Evolutionary conservation across 2,888 invertebrate species (phyloP).

Genomic region (Acrobasis repandana): DNA sequence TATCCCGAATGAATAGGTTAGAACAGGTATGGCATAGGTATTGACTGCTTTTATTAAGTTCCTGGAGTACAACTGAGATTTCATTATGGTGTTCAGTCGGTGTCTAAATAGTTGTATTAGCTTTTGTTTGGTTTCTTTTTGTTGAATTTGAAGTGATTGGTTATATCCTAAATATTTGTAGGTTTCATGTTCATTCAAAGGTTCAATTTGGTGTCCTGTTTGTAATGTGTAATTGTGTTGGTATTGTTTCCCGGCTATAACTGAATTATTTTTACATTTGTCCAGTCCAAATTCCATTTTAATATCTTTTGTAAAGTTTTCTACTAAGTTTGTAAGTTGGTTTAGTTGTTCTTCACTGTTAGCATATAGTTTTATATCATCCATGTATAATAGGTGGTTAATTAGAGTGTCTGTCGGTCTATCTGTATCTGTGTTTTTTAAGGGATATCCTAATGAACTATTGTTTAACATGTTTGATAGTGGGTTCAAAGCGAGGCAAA

Average conservation of each 20-base stretch:
- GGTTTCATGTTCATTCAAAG: constrained; percentile 15
- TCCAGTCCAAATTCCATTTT: background rate
- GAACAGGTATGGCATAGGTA: constrained; percentile 19
- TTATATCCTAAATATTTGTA: constrained; percentile 23
- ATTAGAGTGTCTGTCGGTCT: background rate
- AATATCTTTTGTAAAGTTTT: background rate
- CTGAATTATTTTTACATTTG: background rate
- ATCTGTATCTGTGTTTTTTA: background rate
- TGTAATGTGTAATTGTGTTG: constrained; percentile 19
- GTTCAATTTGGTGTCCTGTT: constrained; percentile 22
- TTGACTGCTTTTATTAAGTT: background rate
- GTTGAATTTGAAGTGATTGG: background rate
- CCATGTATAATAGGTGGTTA: background rate
- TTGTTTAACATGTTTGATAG: constrained; percentile 9
- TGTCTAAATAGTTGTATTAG: constrained; percentile 1
- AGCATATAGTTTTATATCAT: constrained; percentile 10
- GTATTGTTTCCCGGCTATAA: constrained; percentile 18
- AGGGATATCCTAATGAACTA: background rate
- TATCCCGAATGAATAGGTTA: constrained; percentile 32
- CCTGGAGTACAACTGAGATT: background rate
- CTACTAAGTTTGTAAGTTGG: background rate
- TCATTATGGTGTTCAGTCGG: background rate
- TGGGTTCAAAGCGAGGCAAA: constrained; percentile 6
- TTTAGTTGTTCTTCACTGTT: background rate
- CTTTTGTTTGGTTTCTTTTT: constrained; percentile 11